Evolutionary conservation across 2,888 invertebrate genomes (phyloP), one percentile per base, ranked within the genome.

Genomic region (Euphydryas editha): DNA sequence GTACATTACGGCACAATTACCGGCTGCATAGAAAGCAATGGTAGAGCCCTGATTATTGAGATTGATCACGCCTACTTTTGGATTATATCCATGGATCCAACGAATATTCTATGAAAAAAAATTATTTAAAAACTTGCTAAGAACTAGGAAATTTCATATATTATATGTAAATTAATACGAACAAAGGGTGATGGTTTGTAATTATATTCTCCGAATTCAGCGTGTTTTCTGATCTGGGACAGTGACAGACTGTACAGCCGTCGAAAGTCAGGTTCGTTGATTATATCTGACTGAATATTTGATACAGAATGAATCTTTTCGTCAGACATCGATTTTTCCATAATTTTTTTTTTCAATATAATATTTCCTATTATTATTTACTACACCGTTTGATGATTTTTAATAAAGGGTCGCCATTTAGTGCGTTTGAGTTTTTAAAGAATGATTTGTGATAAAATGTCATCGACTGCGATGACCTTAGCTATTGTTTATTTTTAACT

Each of bases 71-170:
- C 94, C 94, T 1, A 93, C 93, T 69, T 89, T 90, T 0, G 92
- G 78, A 77, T 95, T 95, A 76, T 94, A 91, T 0, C 96, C 96
- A 80, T 94, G 93, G 47, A 94, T 92, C 95, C 95, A 95, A 39
- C 93, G 85, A 11, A 95, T 79, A 73, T 93, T 92, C 95, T 95
- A 75, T 20, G 76, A 78, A 6, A 20, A 20, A 10, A 20, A 47
- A 4, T 2, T 11, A 47, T 47, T 18, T 13, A 21, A 51, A 51
- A 15, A 7, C 4, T 15, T 24, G 7, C 24, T n/a, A 6, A 24
- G 1, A 24, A 15, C 15, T 21, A 8, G 13, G 24, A 55, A 8
- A 51, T 15, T 37, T 17, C 15, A 39, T 44, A 13, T 44, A 15
- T 39, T 13, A 39, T 36, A 36, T 36, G 8, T 36, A 36, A 36